These are phyloP conservation scores for Monopis laevigella DNA, from an alignment of 2,888 invertebrate species.

Conservation along the genomic window DNA sequence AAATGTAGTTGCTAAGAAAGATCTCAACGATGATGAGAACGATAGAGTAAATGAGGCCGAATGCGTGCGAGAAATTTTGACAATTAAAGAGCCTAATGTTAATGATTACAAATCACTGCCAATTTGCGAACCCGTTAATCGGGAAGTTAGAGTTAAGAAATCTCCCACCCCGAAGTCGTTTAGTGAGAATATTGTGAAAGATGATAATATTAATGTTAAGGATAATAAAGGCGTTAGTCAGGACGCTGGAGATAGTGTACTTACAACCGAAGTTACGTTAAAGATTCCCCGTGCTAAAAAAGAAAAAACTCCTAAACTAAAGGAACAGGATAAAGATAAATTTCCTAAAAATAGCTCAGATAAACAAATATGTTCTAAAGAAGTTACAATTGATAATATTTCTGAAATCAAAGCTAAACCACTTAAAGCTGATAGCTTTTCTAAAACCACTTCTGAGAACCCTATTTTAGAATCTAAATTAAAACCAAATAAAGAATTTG, in stretches of 20 bases:
- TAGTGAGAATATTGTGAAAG: conserved; percentile 30
- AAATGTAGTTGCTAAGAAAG: not conserved
- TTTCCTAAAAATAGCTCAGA: not conserved
- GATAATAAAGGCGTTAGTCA: conserved; percentile 16
- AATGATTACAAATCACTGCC: conserved; percentile 39
- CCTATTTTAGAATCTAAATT: too few relatives aligned
- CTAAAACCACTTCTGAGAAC: too few relatives aligned
- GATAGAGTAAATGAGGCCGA: conserved; percentile 25
- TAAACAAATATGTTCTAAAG: conserved; percentile 13
- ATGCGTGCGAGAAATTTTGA: not conserved
- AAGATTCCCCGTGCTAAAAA: conserved; percentile 23
- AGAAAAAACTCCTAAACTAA: conserved; percentile 1
- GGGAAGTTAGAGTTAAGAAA: conserved; percentile 40
- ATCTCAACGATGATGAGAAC: not conserved
- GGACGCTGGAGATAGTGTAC: conserved; percentile 9
- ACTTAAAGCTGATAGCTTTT: too few relatives aligned
- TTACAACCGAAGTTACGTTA: conserved; percentile 15
- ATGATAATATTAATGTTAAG: conserved; percentile 35
- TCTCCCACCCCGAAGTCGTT: conserved; percentile 47
- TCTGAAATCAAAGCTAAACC: too few relatives aligned
- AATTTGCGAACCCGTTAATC: conserved; percentile 33
- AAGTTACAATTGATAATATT: too few relatives aligned
- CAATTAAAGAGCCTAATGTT: conserved; percentile 1
- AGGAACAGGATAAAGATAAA: conserved; percentile 18
- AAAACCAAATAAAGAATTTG: too few relatives aligned